Base-by-base conservation (phyloP, 2,113 vertebrate species). In the Cryptoleucopteryx plumbea region DNA sequence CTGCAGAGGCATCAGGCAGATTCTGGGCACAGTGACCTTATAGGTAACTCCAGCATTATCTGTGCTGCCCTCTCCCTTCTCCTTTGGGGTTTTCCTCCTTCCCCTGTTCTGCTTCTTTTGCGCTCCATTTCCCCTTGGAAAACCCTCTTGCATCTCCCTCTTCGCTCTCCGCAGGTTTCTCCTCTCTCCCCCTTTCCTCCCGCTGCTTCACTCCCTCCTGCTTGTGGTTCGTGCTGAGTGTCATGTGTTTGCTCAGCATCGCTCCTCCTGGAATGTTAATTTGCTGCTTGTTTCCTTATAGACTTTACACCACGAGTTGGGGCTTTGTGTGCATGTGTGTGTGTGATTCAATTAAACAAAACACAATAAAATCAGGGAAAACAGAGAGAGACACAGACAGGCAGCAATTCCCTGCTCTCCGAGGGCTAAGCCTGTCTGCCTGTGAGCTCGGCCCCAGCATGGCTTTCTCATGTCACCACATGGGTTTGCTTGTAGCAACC, bases 301-400 rank as follows among this genome's bases (percentile, higher is more conserved):
- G 93, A 43, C 67, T 59, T 89, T 56, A 68, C 72, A 65, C 81
- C 43, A 53, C 0, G 11, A 91, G 82, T 0, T 56, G 78, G 62
- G 84, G 73, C 91, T 96, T 87, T 90, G 80, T 93, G 96, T 97
- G 93, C 94, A 94, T 95, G 89, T 75, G 93, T 86, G 87, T 92
- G 71, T 92, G 93, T 81, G 90, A 92, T 87, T 94, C 94, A 96
- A 90, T 95, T 91, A 96, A 97, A 93, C 96, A 97, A 96, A 97
- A 96, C 95, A 97, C 87, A 96, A 82, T 94, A 89, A 97, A 96
- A 86, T 82, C 67, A 93, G 63, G 52, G 82, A 63, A 93, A 97
- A 92, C 71, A 95, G 86, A 63, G 80, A 59, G 80, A 75, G 90
- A 83, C 48, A 29, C 71, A 91, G 91, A 50, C 89, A 90, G 94